Evolutionary conservation across 1,140 invertebrate species (phyloP), one percentile per base, ranked within the genome.

Genomic region (Euglossa dilemma): DNA sequence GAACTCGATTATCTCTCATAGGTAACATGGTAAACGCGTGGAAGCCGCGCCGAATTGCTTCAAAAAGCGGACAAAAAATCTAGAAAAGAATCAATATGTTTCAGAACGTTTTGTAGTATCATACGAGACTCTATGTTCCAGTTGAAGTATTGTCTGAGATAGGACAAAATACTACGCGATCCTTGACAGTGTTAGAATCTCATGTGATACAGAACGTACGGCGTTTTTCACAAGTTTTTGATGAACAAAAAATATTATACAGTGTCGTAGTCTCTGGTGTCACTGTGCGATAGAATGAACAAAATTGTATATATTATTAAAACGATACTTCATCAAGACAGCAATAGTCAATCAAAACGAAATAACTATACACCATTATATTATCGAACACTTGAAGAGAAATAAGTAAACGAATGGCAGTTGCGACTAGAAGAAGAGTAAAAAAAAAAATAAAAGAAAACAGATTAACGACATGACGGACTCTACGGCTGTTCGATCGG

Each of bases 361-460:
- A 67, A 67, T 6, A n/a, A 67, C 25, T 50, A 66, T 16, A 45
- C 45, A 43, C 18, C 25, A 8, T 66, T 45, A 9, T n/a, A 47
- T 20, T n/a, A 70, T 56, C 56, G 47, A 25, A 45, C 36, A 45
- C 18, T 18, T 25, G 12, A 70, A 12, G 23, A 23, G 23, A 36
- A 72, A 52, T 18, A 70, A 72, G 20, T 70, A 78, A 77, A 70
- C 45, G 79, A 87, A 82, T 82, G 85, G 73, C 79, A 80, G 61
- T 85, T 57, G 57, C 72, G 61, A 86, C 70, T 86, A 84, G 71
- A 80, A 84, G 71, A 79, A 69, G 67, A 84, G 67, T 80, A 72
- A 16, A 52, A 28, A 43, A n/a, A n/a, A n/a, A n/a, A n/a, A n/a
- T n/a, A n/a, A n/a, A n/a, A n/a, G n/a, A n/a, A n/a, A 67, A 36